Evolutionary conservation across 2,113 vertebrate species (phyloP).

Genomic region (Manacus vitellinus): DNA sequence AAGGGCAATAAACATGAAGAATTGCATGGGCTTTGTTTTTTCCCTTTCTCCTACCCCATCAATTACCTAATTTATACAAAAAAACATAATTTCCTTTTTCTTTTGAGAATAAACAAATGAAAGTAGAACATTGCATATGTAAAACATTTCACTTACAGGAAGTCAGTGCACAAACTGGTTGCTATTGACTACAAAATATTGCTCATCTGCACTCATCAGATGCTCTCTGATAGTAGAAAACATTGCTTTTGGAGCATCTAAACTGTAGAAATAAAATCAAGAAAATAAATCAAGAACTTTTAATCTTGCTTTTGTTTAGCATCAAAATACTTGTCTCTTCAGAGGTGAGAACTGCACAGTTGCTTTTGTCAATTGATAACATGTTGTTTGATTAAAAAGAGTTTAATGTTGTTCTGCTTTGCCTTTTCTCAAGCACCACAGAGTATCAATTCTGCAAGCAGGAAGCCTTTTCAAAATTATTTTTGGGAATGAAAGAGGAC

Average conservation of each 20-base stretch:
- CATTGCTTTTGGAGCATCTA: background rate
- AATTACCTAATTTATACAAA: background rate
- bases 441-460: background rate
- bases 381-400: background rate
- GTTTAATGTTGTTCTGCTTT: background rate
- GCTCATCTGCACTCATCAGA: background rate
- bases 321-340: background rate
- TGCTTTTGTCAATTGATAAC: background rate
- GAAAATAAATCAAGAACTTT: background rate
- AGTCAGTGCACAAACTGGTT: background rate
- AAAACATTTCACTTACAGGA: background rate
- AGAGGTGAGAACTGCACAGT: background rate
- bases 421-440: background rate
- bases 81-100: background rate
- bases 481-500: background rate
- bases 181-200: constrained; percentile 56
- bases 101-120: background rate
- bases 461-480: background rate
- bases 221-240: background rate
- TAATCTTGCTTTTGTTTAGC: background rate
- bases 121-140: background rate
- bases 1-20: background rate
- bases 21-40: background rate
- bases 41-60: background rate
- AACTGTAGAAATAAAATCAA: background rate